Evolutionary conservation across 1,140 invertebrate genomes (phyloP).

Genomic region (Macrotrachela quadricornifera): DNA sequence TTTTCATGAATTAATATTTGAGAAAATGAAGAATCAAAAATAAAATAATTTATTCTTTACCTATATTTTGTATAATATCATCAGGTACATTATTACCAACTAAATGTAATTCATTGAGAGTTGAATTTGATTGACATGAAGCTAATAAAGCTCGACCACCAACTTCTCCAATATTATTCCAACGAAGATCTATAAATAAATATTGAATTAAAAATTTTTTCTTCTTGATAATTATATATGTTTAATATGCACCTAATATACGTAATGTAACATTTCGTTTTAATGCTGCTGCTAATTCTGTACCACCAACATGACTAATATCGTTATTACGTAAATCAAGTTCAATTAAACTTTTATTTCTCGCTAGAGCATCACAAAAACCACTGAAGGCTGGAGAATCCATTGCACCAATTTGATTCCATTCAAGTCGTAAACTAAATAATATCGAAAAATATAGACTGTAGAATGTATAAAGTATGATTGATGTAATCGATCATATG

Average conservation of each 20-base stretch:
- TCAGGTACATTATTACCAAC: conserved; percentile 27
- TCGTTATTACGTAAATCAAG: conserved; percentile 30
- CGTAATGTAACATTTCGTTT: conserved; percentile 21
- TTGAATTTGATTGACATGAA: conserved; percentile 24
- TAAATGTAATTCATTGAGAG: conserved; percentile 20
- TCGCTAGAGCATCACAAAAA: conserved; percentile 26
- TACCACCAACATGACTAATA: conserved; percentile 24
- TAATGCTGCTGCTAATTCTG: conserved; percentile 19
- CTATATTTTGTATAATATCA: conserved; percentile 14
- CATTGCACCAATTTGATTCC: conserved; percentile 26
- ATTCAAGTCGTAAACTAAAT: conserved; percentile 24
- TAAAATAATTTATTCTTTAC: too few relatives aligned
- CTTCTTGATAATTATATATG: neutral
- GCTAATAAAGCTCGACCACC: conserved; percentile 23
- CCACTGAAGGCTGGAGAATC: conserved; percentile 23
- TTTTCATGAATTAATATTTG: too few relatives aligned
- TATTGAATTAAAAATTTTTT: neutral
- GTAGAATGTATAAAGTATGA: too few relatives aligned
- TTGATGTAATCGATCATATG: too few relatives aligned
- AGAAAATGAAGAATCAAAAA: too few relatives aligned
- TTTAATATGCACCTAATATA: conserved; percentile 16
- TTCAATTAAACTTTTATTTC: conserved; percentile 18
- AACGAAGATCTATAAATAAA: conserved; percentile 22
- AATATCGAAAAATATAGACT: too few relatives aligned
- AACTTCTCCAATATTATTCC: conserved; percentile 27